These are phyloP conservation scores for Oryzias melastigma DNA, from an alignment of 2,113 vertebrate genomes.

Conservation along the genomic window DNA sequence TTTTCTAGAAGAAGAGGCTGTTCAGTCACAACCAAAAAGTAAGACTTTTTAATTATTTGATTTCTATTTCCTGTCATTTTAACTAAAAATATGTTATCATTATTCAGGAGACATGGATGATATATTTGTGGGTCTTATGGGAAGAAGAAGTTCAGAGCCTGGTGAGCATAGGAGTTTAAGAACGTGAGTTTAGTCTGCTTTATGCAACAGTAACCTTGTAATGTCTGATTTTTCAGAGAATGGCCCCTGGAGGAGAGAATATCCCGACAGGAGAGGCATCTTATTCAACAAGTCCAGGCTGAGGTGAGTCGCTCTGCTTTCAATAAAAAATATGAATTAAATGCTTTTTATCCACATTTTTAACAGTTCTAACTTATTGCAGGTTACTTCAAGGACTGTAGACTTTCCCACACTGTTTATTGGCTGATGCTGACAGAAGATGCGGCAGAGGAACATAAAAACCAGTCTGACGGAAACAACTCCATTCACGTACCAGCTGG, in stretches of 20 bases:
- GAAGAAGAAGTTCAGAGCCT: constrained; percentile 81
- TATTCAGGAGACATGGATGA: constrained; percentile 89
- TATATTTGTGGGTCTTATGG: constrained; percentile 94
- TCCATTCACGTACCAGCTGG: constrained; percentile 23
- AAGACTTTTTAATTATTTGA: constrained; percentile 37
- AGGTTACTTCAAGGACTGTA: constrained; percentile 80
- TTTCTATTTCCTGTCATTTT: not conserved
- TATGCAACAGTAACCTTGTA: not conserved
- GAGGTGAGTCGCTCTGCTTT: constrained; percentile 53
- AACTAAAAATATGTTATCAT: not conserved
- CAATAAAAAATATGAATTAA: not conserved
- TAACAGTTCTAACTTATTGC: constrained; percentile 19
- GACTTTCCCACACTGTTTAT: constrained; percentile 18
- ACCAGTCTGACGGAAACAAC: constrained; percentile 31
- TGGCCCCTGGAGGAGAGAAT: constrained; percentile 68
- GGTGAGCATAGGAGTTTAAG: constrained; percentile 63
- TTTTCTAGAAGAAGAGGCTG: constrained; percentile 51
- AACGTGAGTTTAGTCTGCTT: not conserved
- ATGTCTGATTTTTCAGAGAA: constrained; percentile 61
- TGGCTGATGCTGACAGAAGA: constrained; percentile 16
- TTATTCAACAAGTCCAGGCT: constrained; percentile 80
- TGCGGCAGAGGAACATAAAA: constrained; percentile 20
- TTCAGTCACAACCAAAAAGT: constrained; percentile 73
- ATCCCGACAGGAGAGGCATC: constrained; percentile 70
- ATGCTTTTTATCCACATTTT: not conserved